A percentile compares a stretch with the other conserved stretches of the same genome.
Evolutionary conservation across 2,113 vertebrate species (phyloP).

Genomic region (Dipodomys stephensi): DNA sequence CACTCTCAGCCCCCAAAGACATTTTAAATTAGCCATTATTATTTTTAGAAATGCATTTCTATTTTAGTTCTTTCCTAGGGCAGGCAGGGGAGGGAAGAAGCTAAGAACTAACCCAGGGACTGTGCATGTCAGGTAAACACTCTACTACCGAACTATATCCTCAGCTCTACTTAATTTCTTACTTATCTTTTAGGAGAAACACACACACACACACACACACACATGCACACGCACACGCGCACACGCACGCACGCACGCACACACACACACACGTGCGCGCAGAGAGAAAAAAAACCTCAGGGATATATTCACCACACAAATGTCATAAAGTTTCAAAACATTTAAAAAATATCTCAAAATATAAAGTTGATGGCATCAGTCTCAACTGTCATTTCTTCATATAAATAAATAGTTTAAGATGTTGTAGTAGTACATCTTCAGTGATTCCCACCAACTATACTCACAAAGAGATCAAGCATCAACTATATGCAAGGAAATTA

Average conservation of each 20-base stretch:
- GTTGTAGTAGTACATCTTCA: not conserved
- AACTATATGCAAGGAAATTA: not conserved
- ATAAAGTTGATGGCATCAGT: not conserved
- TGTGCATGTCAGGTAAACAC: too few relatives aligned
- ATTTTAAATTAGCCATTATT: not conserved
- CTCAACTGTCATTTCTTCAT: not conserved
- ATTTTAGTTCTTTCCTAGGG: not conserved
- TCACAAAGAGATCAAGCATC: not conserved
- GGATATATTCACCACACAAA: not conserved
- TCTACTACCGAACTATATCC: too few relatives aligned
- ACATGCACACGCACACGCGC: too few relatives aligned
- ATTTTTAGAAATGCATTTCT: slow-evolving; percentile 45
- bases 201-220: too few relatives aligned
- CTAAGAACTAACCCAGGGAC: too few relatives aligned
- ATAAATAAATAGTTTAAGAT: not conserved
- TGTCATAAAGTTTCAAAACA: not conserved
- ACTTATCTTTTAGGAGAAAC: slow-evolving; percentile 12
- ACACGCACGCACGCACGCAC: too few relatives aligned
- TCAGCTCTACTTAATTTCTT: slow-evolving; percentile 29
- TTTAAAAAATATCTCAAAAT: not conserved
- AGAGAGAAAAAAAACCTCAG: not conserved
- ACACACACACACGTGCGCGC: too few relatives aligned
- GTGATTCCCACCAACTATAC: not conserved
- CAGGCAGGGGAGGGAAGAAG: too few relatives aligned
- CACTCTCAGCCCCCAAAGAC: not conserved